These are phyloP conservation scores for Galeruca laticollis DNA, from an alignment of 2,888 invertebrate genomes.

Conservation along the genomic window DNA sequence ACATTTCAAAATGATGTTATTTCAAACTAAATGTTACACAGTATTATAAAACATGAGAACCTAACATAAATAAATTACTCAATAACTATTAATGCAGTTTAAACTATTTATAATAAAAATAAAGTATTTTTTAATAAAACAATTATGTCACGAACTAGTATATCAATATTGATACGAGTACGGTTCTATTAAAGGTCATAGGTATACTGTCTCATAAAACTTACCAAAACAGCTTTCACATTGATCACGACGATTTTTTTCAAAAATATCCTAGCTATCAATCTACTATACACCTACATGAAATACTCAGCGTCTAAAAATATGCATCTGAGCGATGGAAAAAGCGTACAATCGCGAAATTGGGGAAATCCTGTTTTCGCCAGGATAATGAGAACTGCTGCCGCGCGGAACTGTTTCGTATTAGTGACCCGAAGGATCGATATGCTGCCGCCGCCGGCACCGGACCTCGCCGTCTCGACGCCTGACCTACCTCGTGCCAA, in stretches of 20 bases:
- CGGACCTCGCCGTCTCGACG: conserved; percentile 49
- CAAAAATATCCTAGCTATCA: background rate
- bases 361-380: conserved; percentile 11
- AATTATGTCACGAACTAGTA: no score
- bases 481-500: conserved; percentile 56
- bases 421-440: conserved; percentile 20
- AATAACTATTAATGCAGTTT: no score
- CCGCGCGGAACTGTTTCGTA: conserved; percentile 29
- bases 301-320: background rate
- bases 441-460: conserved; percentile 29
- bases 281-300: background rate
- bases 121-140: no score
- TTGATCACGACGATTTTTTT: background rate
- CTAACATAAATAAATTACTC: no score
- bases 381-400: background rate
- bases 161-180: no score
- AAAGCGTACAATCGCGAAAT: background rate
- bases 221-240: background rate
- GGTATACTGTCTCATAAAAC: background rate
- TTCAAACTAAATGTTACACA: no score
- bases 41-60: no score
- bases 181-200: conserved; percentile 3
- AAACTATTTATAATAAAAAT: no score
- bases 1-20: no score
- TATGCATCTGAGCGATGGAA: background rate